A percentile compares a stretch with the other conserved stretches of the same genome.
Conservation (phyloP, 2,888 invertebrate genomes). For the Drosophila demipolita region DNA sequence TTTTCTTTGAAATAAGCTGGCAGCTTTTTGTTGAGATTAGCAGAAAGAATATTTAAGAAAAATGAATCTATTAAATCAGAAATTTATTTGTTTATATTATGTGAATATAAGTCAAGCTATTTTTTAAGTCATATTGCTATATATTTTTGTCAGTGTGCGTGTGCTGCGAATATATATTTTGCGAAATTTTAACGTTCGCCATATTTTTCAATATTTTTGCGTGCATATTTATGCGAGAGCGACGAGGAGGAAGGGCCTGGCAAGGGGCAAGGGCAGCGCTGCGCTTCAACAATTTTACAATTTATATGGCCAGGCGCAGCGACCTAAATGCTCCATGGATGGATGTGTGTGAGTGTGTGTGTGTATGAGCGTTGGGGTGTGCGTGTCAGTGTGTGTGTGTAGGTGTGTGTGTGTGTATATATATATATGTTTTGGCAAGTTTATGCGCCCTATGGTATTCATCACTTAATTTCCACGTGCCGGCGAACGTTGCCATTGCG, state of each 20-base stretch:
- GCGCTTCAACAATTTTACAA: slow-evolving; percentile 70
- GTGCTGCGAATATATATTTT: slow-evolving; percentile 54
- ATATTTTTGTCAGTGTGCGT: slow-evolving; percentile 3
- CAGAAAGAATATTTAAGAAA: not conserved
- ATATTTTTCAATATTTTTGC: slow-evolving; percentile 72
- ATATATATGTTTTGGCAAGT: slow-evolving; percentile 49
- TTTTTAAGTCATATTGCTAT: not conserved
- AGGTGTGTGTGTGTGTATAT: slow-evolving; percentile 9
- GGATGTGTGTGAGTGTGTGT: slow-evolving; percentile 4
- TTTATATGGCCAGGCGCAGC: slow-evolving; percentile 65
- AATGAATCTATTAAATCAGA: not conserved
- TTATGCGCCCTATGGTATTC: slow-evolving; percentile 72
- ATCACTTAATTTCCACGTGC: slow-evolving; percentile 80
- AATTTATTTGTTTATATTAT: not conserved
- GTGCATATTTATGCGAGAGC: slow-evolving; percentile 1
- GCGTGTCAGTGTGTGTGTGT: slow-evolving; percentile 20
- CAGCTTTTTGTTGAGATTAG: not conserved
- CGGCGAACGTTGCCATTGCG: slow-evolving; percentile 66
- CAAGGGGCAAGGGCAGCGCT: slow-evolving; percentile 24
- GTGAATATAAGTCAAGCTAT: not conserved
- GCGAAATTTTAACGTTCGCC: slow-evolving; percentile 62
- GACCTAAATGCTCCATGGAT: slow-evolving; percentile 62
- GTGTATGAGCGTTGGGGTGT: not conserved
- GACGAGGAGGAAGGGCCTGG: not conserved
- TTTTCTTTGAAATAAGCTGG: not conserved